Base-by-base conservation (phyloP, 1,140 invertebrate genomes). In the Drosophila elegans region DNA sequence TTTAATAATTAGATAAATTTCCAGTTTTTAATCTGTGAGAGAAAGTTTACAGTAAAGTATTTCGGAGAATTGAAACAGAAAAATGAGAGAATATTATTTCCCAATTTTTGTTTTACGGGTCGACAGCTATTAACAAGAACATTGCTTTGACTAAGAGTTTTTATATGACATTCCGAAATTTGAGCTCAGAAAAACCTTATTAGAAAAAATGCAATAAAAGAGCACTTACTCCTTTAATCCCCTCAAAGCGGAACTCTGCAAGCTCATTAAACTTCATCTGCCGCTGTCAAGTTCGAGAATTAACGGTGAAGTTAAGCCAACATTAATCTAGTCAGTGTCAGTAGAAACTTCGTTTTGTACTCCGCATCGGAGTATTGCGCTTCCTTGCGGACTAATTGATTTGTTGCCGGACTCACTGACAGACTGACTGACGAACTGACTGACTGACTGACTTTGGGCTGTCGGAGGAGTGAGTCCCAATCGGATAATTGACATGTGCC, bases 401-500 rank as follows among this genome's bases (percentile, higher is more conserved):
- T 76, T 71, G 59, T 44, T 34, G 21, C 57, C 54, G 6, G 41
- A 45, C 59, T 32, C 29, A 16, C 42, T 46, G 56, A 63, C 48
- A 59, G 59, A 66, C 42, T 75, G 59, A 29, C 59, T 71, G n/a
- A n/a, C n/a, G n/a, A n/a, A n/a, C n/a, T n/a, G 60, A 48, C 48
- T 63, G 56, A 63, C 48, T 62, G 59, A 66, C 42, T 75, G 59
- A 29, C 59, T 71, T 62, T 41, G 9, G 36, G 25, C 25, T 59
- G 36, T 67, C 59, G 51, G 53, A 36, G 12, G 38, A 32, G 29
- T 7, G 29, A 51, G 39, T 55, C 53, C 54, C 57, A 49, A 48
- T 71, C 60, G 41, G 32, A 67, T 59, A 82, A 86, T 82, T 82
- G 78, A 78, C 78, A 71, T 77, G 63, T 79, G 82, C 64, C 36